Base-by-base conservation (phyloP, 1,140 invertebrate species). In the Scaptodrosophila lebanonensis region DNA sequence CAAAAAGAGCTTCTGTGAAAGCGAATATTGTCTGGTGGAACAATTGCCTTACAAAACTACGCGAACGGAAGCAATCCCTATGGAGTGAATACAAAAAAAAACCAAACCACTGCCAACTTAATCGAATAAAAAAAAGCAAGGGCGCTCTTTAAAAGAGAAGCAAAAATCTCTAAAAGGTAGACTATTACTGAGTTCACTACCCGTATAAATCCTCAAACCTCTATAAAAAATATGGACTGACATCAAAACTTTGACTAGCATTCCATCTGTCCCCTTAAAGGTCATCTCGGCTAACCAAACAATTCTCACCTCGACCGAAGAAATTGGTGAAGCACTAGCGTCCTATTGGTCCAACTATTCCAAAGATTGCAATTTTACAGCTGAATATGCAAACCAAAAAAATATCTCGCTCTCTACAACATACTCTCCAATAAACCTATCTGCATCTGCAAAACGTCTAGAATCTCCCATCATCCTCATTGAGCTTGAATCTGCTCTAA, bases 81-180 rank as follows among this genome's bases (percentile, higher is more conserved):
- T n/a, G n/a, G n/a, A n/a, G n/a, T n/a, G n/a, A n/a, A n/a, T n/a
- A n/a, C n/a, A n/a, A n/a, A n/a, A n/a, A 42, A 20, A 32, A 18
- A n/a, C 8, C 18, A 11, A 2, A 12, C 16, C 35, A 54, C 15
- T 9, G n/a, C 17, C 17, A 3, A 3, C n/a, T 15, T 65, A 9
- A 48, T 56, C 2, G 27, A 36, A 7, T 52, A 56, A 12, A 57
- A 61, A 56, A 66, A 53, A 51, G 42, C 39, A 1, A 51, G 40
- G 15, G 61, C 60, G 0, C n/a, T 15, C 2, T 48, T 57, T 17
- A 57, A 48, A 47, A 51, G 47, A 20, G 11, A 33, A 38, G 27
- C 39, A 2, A 17, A 39, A 2, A 2, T 9, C 4, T 20, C 40
- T 3, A 51, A 51, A 36, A 17, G 8, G 6, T 22, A 35, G 3